Base-by-base conservation (phyloP, 2,113 vertebrate species). In the Pleuronectes platessa region DNA sequence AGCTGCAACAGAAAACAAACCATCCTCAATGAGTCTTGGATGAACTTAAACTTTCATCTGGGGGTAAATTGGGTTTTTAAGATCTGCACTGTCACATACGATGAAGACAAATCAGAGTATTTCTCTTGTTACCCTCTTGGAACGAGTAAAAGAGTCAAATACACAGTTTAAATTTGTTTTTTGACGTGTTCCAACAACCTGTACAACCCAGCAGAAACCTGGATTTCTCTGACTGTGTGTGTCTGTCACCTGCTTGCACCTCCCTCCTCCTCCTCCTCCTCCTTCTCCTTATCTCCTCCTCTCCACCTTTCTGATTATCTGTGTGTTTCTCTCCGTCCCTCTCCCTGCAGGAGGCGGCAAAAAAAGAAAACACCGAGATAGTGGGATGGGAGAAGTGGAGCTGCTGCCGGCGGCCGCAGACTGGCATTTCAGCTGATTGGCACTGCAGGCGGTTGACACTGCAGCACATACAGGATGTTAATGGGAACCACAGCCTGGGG, bases 351-450 rank as follows among this genome's bases (percentile, higher is more conserved):
- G 82, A 68, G 75, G 27, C 71, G 21, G 53, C 51, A 54, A 14
- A 58, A 14, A 58, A 58, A 76, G 27, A 62, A 81, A 65, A 59
- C 69, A 71, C 26, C 9, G 9, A 15, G 73, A 80, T 79, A 78
- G 76, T 7, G 17, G 70, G 62, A 62, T 47, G 17, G 24, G 69
- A 70, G 35, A 49, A 58, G 20, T 42, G 40, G 0, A 53, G 56
- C 66, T 70, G 21, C 60, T 12, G 84, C 81, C 72, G 10, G 68
- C n/a, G 71, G 82, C 84, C 27, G 68, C 66, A 66, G 47, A 81
- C 66, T 86, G 79, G 68, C 83, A 85, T 89, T 85, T 74, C 78
- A 82, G 83, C 61, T 86, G 88, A 89, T 85, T 89, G 85, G 62
- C 80, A 82, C 88, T 31, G 78, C 74, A 10, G 88, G 88, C 77